Percentiles rank a stretch among this genome's conserved stretches.
Conservation (phyloP, 2,888 invertebrate genomes). For the Hedya salicella region DNA sequence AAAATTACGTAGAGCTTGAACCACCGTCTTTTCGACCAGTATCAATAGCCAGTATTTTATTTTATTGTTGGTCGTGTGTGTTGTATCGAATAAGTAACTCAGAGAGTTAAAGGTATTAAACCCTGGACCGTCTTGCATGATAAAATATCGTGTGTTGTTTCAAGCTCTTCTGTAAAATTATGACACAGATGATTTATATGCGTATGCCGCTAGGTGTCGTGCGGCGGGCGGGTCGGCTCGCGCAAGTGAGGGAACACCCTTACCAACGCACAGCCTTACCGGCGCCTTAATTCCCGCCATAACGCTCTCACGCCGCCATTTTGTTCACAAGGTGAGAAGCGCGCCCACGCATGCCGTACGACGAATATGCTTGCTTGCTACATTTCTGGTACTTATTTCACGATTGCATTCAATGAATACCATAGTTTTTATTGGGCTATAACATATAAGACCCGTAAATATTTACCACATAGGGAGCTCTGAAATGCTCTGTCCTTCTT, state of each 20-base stretch:
- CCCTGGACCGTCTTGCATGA: background rate
- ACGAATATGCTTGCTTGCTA: conserved; percentile 69
- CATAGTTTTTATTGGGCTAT: too few relatives aligned
- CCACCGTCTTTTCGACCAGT: conserved; percentile 47
- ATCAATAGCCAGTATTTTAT: conserved; percentile 41
- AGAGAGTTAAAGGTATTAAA: background rate
- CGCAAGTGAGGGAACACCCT: conserved; percentile 97
- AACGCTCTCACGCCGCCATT: conserved; percentile 82
- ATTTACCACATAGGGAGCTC: too few relatives aligned
- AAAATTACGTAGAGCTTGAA: conserved; percentile 58
- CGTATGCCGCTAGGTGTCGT: conserved; percentile 91
- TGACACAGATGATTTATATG: conserved; percentile 75
- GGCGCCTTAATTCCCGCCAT: conserved; percentile 88
- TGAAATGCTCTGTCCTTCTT: too few relatives aligned
- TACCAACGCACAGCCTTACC: conserved; percentile 94
- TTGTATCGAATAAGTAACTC: background rate
- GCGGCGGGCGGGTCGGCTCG: conserved; percentile 93
- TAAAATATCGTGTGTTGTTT: conserved; percentile 11
- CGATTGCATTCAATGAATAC: too few relatives aligned
- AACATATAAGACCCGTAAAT: too few relatives aligned
- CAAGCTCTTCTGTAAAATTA: conserved; percentile 37
- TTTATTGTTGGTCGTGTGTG: background rate
- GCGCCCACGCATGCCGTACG: conserved; percentile 69
- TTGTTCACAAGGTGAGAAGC: conserved; percentile 84
- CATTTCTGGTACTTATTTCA: conserved; percentile 25